phyloP scores from a whole-genome alignment of 2,113 vertebrate genomes.

The Sitta europaea region DNA sequence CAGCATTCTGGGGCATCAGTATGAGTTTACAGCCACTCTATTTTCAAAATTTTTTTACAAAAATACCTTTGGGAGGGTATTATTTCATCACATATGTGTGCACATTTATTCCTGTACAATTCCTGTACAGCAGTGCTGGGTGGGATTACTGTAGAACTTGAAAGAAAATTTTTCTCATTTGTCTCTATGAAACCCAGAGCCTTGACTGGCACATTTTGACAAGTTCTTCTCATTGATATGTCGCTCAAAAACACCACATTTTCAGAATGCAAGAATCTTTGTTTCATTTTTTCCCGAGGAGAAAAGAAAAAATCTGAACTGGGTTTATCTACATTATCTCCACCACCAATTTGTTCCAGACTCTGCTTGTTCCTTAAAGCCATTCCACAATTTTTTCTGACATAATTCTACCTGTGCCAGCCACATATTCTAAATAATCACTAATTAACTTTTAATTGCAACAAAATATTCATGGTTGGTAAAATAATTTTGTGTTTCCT shows the following conservation, averaged over 20 bases:
- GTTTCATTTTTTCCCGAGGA: background rate
- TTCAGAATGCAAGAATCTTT: background rate
- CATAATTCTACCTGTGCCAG: background rate
- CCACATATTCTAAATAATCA: background rate
- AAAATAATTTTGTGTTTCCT: background rate
- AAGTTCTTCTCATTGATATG: background rate
- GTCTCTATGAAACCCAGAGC: background rate
- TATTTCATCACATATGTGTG: background rate
- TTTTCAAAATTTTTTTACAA: background rate
- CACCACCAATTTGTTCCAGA: background rate
- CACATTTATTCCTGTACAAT: background rate
- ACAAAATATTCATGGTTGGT: background rate
- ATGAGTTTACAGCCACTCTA: background rate
- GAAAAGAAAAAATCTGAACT: background rate
- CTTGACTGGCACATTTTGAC: background rate
- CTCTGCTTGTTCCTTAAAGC: fast-evolving
- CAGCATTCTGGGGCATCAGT: background rate
- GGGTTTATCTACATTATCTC: background rate
- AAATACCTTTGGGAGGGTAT: background rate
- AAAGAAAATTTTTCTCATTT: background rate
- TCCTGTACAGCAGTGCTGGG: too few relatives aligned
- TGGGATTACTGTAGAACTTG: background rate
- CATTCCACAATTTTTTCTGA: background rate
- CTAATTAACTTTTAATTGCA: background rate
- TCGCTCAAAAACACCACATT: background rate